A percentile compares a stretch with the other conserved stretches of the same genome.
Conservation (phyloP, 35 echinoderm and acorn worm species). For the Heliocidaris erythrogramma region DNA sequence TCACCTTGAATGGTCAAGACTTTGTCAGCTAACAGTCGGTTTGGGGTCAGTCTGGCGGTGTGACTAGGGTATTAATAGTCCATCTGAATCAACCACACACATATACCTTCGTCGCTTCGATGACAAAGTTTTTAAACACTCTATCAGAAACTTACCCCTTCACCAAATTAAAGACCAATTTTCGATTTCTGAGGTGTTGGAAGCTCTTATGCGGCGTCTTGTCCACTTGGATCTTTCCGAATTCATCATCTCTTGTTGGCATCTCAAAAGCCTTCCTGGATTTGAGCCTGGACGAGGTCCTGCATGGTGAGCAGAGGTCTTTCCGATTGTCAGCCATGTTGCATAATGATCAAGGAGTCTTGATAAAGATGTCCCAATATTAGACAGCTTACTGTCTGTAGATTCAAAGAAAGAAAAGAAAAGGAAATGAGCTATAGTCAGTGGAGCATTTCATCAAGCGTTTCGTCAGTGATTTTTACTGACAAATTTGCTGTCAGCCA, state of each 20-base stretch:
- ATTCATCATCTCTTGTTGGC: neutral
- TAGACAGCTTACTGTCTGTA: too few relatives aligned
- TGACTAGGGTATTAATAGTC: too few relatives aligned
- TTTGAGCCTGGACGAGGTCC: neutral
- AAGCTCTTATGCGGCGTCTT: neutral
- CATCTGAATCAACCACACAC: too few relatives aligned
- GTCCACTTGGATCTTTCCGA: neutral
- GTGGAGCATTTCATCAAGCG: too few relatives aligned
- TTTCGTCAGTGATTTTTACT: too few relatives aligned
- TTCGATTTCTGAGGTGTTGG: neutral
- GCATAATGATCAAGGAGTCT: neutral
- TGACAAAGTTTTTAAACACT: neutral
- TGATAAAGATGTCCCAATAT: neutral
- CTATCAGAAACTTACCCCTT: constrained; percentile 21
- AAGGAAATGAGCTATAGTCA: too few relatives aligned
- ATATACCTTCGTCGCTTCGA: too few relatives aligned
- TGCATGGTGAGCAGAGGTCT: neutral
- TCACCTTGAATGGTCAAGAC: too few relatives aligned
- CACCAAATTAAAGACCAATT: constrained; percentile 1
- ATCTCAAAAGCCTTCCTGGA: constrained; percentile 11
- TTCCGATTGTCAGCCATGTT: neutral
- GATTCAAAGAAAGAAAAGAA: too few relatives aligned
- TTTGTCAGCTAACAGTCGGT: too few relatives aligned
- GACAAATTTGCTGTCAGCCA: too few relatives aligned
- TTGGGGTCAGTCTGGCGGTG: too few relatives aligned